These are phyloP conservation scores for Eretmocerus hayati DNA, from an alignment of 2,888 invertebrate species.

Conservation along the genomic window DNA sequence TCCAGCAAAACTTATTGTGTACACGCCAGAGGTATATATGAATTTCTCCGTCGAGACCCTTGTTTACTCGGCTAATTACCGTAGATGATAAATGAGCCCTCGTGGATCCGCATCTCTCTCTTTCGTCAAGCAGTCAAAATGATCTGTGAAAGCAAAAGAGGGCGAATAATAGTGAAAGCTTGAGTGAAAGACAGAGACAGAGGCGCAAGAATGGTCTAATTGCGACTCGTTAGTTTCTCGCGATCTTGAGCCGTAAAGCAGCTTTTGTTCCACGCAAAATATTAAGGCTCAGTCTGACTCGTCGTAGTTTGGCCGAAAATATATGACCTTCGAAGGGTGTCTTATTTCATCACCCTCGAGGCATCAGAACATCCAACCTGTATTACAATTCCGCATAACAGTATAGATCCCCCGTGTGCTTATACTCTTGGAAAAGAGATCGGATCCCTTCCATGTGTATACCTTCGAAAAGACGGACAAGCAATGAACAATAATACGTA, in stretches of 20 bases:
- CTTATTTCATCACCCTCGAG: constrained; percentile 15
- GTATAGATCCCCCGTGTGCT: too few relatives aligned
- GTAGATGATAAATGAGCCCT: constrained; percentile 10
- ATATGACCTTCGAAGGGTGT: too few relatives aligned
- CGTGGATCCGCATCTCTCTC: background rate
- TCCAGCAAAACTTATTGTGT: constrained; percentile 4
- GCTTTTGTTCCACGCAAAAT: constrained; percentile 1
- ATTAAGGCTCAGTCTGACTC: background rate
- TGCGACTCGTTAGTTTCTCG: constrained; percentile 4
- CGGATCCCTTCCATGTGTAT: too few relatives aligned
- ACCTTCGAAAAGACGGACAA: too few relatives aligned
- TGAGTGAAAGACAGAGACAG: background rate
- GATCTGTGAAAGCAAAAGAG: too few relatives aligned
- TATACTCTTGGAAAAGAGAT: too few relatives aligned
- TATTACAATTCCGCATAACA: too few relatives aligned
- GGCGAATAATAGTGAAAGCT: background rate
- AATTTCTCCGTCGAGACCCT: too few relatives aligned
- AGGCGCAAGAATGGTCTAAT: constrained; percentile 14
- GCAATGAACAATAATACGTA: too few relatives aligned
- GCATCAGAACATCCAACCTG: too few relatives aligned
- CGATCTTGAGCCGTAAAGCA: background rate
- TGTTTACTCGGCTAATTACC: constrained; percentile 12
- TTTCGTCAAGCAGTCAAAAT: too few relatives aligned
- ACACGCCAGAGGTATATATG: too few relatives aligned
- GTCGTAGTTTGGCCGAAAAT: background rate